Percentiles rank a stretch among this genome's conserved stretches.
These are phyloP conservation scores for Sarcoramphus papa DNA, from an alignment of 2,797 vertebrate species.

Conservation along the genomic window DNA sequence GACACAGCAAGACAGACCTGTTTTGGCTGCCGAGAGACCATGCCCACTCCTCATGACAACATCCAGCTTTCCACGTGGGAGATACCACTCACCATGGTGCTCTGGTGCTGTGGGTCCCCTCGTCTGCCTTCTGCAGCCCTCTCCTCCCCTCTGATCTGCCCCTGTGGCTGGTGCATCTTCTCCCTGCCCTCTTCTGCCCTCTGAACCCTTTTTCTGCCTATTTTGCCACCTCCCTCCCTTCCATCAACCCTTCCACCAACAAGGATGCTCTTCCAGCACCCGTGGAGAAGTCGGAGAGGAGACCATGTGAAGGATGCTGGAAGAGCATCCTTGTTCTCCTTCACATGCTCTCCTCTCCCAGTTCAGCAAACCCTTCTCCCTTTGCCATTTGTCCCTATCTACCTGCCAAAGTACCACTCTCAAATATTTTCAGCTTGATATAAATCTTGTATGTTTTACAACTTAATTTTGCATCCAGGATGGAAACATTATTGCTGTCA, in stretches of 20 bases:
- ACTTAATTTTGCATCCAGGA: background rate
- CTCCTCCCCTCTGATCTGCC: background rate
- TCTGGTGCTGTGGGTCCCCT: background rate
- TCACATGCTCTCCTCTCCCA: background rate
- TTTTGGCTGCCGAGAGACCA: background rate
- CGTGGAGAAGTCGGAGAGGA: background rate
- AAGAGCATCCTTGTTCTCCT: background rate
- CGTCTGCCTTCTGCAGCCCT: background rate
- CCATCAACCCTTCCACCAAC: background rate
- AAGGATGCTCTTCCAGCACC: background rate
- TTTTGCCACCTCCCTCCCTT: background rate
- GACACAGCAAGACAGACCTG: background rate
- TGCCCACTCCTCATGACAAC: background rate
- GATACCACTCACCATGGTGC: background rate
- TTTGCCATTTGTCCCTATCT: background rate
- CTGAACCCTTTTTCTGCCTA: background rate
- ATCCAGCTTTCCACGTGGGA: fast-evolving
- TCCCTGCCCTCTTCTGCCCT: background rate
- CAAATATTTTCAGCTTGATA: background rate
- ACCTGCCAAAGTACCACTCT: background rate
- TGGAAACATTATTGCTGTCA: background rate
- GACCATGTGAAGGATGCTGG: background rate
- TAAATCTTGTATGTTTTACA: background rate
- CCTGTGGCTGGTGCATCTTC: background rate
- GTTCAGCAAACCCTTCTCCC: background rate